These are phyloP conservation scores for Eulemur rubriventer DNA, from an alignment of 2,797 vertebrate species.

Conservation along the genomic window DNA sequence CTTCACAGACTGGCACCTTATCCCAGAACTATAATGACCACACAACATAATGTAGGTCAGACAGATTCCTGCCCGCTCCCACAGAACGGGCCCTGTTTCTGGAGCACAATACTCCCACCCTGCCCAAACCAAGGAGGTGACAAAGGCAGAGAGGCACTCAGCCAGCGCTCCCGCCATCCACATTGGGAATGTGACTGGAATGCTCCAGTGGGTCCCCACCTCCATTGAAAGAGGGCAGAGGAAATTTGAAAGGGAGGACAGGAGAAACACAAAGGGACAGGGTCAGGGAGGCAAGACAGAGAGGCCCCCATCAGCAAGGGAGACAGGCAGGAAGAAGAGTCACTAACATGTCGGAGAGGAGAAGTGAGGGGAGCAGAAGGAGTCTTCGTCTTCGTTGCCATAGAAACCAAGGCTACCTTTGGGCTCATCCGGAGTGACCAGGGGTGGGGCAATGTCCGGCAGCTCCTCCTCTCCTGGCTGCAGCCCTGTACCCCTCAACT, in stretches of 20 bases:
- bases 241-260: slow-evolving; percentile 69
- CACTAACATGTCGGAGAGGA: slow-evolving; percentile 98
- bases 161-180: background rate
- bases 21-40: slow-evolving; percentile 17
- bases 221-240: slow-evolving; percentile 18
- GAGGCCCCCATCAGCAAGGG: slow-evolving; percentile 71
- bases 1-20: background rate
- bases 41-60: background rate
- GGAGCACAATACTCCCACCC: background rate
- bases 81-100: background rate
- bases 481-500: slow-evolving; percentile 92
- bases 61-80: background rate
- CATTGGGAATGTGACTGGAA: background rate
- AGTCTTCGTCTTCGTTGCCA: slow-evolving; percentile 99
- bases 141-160: background rate
- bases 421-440: slow-evolving; percentile 99
- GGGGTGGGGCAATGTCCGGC: slow-evolving; percentile 97
- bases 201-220: background rate
- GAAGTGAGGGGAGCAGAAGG: slow-evolving; percentile 98
- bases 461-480: slow-evolving; percentile 98
- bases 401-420: slow-evolving; percentile 99
- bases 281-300: background rate
- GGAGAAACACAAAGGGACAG: slow-evolving; percentile 75
- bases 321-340: slow-evolving; percentile 90
- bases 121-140: background rate